Percentiles rank a stretch among this genome's conserved stretches.
Evolutionary conservation across 2,113 vertebrate genomes (phyloP).

Genomic region (Pyxicephalus adspersus): DNA sequence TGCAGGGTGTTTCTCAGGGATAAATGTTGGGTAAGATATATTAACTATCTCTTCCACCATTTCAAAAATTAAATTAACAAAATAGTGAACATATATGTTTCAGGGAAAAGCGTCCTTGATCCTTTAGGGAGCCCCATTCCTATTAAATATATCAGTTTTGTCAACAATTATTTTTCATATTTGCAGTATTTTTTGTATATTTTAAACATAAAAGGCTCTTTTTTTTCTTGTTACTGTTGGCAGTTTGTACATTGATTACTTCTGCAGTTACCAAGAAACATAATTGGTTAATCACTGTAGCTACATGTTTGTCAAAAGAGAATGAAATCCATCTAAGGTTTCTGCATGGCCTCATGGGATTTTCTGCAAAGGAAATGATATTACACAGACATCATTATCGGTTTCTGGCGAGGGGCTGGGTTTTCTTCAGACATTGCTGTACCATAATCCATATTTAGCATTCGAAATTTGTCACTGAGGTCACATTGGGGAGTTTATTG

Average conservation of each 20-base stretch:
- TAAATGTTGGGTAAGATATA: too few species aligned
- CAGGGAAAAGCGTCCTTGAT: too few species aligned
- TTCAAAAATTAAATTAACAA: too few species aligned
- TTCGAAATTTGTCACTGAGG: background rate
- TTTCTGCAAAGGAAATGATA: slow-evolving; percentile 1
- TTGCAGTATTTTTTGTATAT: background rate
- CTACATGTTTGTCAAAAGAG: slow-evolving; percentile 9
- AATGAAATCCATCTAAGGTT: slow-evolving; percentile 30
- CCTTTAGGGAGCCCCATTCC: too few species aligned
- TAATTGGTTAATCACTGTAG: slow-evolving; percentile 42
- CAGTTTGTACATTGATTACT: slow-evolving; percentile 45
- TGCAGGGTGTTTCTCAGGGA: background rate
- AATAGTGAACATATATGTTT: too few species aligned
- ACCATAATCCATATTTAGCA: background rate
- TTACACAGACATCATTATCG: slow-evolving; percentile 12
- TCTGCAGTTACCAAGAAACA: slow-evolving; percentile 41
- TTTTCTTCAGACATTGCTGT: background rate
- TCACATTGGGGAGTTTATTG: too few species aligned
- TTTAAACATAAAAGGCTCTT: background rate
- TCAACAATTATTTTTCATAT: too few species aligned
- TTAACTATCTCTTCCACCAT: too few species aligned
- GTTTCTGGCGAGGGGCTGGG: background rate
- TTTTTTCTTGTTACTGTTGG: slow-evolving; percentile 10
- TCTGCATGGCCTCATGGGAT: slow-evolving; percentile 13
- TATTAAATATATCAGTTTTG: too few species aligned